These are phyloP conservation scores for Zoanthus gigantus DNA, from an alignment of 92 coral and sea anemone species.

Conservation along the genomic window DNA sequence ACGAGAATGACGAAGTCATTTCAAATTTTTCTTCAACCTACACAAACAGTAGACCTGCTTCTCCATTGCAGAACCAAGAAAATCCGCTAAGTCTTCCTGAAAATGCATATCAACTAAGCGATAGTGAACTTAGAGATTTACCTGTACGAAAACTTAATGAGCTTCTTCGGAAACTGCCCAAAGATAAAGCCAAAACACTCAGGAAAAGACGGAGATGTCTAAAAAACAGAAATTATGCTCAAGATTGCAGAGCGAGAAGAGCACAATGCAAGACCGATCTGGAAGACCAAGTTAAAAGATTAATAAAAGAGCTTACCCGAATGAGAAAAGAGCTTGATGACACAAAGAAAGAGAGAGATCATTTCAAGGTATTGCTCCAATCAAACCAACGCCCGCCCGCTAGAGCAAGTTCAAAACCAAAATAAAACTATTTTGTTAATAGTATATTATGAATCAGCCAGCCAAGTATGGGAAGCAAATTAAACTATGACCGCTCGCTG, in stretches of 20 bases:
- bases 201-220: conserved; percentile 72
- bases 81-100: conserved; percentile 13
- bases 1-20: not conserved
- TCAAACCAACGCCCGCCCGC: not conserved
- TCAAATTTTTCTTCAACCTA: not conserved
- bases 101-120: conserved; percentile 36
- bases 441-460: not conserved
- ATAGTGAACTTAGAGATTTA: conserved; percentile 61
- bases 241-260: conserved; percentile 70
- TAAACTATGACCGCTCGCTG: not conserved
- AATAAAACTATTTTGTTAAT: not conserved
- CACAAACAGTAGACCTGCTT: not conserved
- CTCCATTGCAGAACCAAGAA: not conserved
- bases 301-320: conserved; percentile 54
- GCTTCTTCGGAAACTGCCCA: conserved; percentile 55
- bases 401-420: not conserved
- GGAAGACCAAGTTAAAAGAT: conserved; percentile 33
- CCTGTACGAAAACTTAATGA: conserved; percentile 68
- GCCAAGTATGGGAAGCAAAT: not conserved
- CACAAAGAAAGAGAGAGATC: conserved; percentile 53
- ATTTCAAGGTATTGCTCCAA: not conserved
- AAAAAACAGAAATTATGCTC: conserved; percentile 78
- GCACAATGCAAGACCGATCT: conserved; percentile 43
- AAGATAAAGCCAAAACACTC: conserved; percentile 42
- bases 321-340: conserved; percentile 27